These are phyloP conservation scores for Lepidurus couesii DNA, from an alignment of 1,140 invertebrate genomes.

Conservation along the genomic window DNA sequence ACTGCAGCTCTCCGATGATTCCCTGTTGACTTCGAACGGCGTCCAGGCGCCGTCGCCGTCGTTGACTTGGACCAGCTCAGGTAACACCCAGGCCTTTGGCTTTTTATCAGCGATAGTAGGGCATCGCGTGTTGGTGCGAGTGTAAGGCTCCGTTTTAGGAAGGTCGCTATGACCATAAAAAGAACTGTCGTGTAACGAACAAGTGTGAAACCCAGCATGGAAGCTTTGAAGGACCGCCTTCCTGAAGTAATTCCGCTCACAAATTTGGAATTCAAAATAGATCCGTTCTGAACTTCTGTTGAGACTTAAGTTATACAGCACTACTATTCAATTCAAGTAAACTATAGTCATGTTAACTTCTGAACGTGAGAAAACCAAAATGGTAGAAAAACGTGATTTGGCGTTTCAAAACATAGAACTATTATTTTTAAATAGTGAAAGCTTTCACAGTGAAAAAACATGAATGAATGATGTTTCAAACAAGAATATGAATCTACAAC, in stretches of 20 bases:
- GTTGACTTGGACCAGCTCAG: neutral
- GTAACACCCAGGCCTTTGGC: neutral
- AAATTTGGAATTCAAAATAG: neutral
- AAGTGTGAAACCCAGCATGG: slow-evolving; percentile 9
- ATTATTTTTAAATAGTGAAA: too few species aligned
- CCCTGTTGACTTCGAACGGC: slow-evolving; percentile 1
- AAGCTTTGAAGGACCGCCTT: neutral
- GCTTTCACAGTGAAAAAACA: too few species aligned
- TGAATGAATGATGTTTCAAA: too few species aligned
- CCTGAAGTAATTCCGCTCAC: neutral
- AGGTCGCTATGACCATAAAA: neutral
- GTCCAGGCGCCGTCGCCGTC: neutral
- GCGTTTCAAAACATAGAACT: too few species aligned
- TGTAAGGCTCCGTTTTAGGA: neutral
- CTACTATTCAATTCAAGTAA: neutral
- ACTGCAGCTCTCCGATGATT: slow-evolving; percentile 7
- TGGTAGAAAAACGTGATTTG: too few species aligned
- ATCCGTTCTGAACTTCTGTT: neutral
- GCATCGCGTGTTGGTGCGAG: slow-evolving; percentile 6
- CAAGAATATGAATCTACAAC: too few species aligned
- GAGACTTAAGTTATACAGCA: neutral
- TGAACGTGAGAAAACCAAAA: too few species aligned
- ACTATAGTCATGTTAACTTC: neutral
- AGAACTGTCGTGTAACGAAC: neutral
- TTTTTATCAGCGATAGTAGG: neutral